Percentiles rank a stretch among this genome's conserved stretches.
Conservation (phyloP, 2,888 invertebrate genomes). For the Drosophila borborema region DNA sequence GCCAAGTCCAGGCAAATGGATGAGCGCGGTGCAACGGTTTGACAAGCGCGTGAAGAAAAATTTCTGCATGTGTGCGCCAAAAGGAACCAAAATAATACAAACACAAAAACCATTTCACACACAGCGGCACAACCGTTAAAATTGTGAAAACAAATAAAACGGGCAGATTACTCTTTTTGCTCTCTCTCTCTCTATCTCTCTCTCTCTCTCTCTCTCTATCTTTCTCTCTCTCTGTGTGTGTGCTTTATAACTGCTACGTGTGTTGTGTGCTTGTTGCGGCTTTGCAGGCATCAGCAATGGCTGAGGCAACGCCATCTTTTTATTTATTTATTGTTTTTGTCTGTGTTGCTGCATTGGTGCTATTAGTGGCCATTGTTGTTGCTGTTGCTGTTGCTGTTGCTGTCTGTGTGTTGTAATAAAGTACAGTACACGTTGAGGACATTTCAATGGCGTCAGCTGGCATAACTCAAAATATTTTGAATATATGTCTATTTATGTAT, state of each 20-base stretch:
- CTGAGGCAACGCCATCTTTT: constrained; percentile 71
- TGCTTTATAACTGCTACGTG: constrained; percentile 70
- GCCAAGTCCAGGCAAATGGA: constrained; percentile 64
- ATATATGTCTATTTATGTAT: constrained; percentile 30
- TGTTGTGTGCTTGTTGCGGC: constrained; percentile 66
- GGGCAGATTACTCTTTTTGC: constrained; percentile 56
- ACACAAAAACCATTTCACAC: constrained; percentile 31
- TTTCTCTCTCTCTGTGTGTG: constrained; percentile 22
- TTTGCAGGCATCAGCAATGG: constrained; percentile 70
- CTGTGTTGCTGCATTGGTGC: constrained; percentile 77
- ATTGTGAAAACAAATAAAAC: constrained; percentile 76
- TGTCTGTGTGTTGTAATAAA: constrained; percentile 58
- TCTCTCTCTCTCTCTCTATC: constrained; percentile 9
- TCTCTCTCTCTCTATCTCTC: constrained; percentile 2
- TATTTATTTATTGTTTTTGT: constrained; percentile 79
- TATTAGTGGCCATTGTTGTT: constrained; percentile 65
- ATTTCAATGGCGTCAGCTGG: constrained; percentile 65
- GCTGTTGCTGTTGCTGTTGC: constrained; percentile 25
- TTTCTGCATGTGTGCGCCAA: constrained; percentile 72
- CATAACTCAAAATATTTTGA: constrained; percentile 68
- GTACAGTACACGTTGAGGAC: constrained; percentile 59
- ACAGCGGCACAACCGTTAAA: constrained; percentile 47
- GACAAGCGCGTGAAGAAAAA: constrained; percentile 78
- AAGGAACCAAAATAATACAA: constrained; percentile 38
- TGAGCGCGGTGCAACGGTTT: constrained; percentile 76